A percentile compares a stretch with the other conserved stretches of the same genome.
These are phyloP conservation scores for Conus ventricosus DNA, from an alignment of 1,140 invertebrate genomes.

Conservation along the genomic window DNA sequence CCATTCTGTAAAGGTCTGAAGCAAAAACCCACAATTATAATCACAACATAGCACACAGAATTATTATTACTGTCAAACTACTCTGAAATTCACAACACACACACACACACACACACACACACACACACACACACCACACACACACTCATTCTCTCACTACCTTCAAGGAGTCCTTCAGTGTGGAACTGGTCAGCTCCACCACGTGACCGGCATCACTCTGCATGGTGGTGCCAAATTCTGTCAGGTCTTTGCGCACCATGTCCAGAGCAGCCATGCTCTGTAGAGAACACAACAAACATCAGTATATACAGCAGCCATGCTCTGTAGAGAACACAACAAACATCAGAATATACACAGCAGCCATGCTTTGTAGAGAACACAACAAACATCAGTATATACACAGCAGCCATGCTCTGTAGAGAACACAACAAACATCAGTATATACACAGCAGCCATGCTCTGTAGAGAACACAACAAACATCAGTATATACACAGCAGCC, in stretches of 20 bases:
- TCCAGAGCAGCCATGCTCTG: constrained; percentile 84
- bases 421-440: constrained; percentile 54
- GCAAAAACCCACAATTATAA: too few species aligned
- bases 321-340: constrained; percentile 75
- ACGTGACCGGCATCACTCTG: constrained; percentile 82
- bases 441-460: constrained; percentile 82
- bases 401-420: constrained; percentile 81
- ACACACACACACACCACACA: too few species aligned
- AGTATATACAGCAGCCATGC: constrained; percentile 81
- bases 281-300: constrained; percentile 48
- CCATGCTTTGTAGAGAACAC: constrained; percentile 78
- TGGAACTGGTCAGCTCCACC: constrained; percentile 79
- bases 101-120: too few species aligned
- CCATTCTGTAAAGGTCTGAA: too few species aligned
- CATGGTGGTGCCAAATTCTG: constrained; percentile 82
- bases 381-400: constrained; percentile 77
- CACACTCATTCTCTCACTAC: constrained; percentile 69
- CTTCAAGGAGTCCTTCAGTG: constrained; percentile 82
- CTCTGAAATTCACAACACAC: too few species aligned
- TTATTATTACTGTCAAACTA: too few species aligned
- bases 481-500: constrained; percentile 84
- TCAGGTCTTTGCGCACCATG: constrained; percentile 85
- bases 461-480: too few species aligned
- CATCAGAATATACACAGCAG: constrained; percentile 80
- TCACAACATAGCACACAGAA: too few species aligned